Evolutionary conservation across 2,797 vertebrate genomes (phyloP), one percentile per base, ranked within the genome.

Genomic region (Lagocephalus sceleratus): DNA sequence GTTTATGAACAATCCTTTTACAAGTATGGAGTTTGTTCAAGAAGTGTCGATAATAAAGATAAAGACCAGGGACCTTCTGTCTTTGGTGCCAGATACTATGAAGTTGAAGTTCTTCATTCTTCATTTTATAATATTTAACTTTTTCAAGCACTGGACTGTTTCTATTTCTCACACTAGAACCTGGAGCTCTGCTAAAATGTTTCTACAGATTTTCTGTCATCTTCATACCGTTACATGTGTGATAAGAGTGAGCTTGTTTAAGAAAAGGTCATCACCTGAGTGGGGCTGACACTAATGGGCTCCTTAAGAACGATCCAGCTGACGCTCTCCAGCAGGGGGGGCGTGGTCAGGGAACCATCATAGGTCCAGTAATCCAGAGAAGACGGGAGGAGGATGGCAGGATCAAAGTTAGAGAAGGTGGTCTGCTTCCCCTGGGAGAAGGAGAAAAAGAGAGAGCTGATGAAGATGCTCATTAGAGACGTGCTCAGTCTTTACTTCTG

Each of bases 301-400:
- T 97, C 92, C 81, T 90, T 97, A 46, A 99, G 88, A 60, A 98
- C 77, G 5, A 98, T 95, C 97, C 97, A 99, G 10, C 91, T 95
- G 75, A 98, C 97, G 2, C 93, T 95, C 80, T 99, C 97, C 15
- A 93, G 76, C 49, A 98, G 92, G 43, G 97, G 97, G 17, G 97
- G 97, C 4, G 95, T 95, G 2, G 97, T 99, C 73, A 98, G 88
- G 66, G 97, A 99, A 26, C 97, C 97, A 0, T 93, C 93, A 12
- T 99, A 99, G 1, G 95, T 98, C 96, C 96, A 99, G 69, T 91
- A 98, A 68, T 93, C 87, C 84, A 93, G 81, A 38, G 87, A 91
- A 1, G 17, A 20, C 25, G 97, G 97, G 62, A 98, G 91, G 20
- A 99, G 89, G 54, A 87, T 91, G 48, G 83, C 87, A 6, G 94